phyloP scores from a whole-genome alignment of 2,113 vertebrate species.

The Microcebus tavaratra region DNA sequence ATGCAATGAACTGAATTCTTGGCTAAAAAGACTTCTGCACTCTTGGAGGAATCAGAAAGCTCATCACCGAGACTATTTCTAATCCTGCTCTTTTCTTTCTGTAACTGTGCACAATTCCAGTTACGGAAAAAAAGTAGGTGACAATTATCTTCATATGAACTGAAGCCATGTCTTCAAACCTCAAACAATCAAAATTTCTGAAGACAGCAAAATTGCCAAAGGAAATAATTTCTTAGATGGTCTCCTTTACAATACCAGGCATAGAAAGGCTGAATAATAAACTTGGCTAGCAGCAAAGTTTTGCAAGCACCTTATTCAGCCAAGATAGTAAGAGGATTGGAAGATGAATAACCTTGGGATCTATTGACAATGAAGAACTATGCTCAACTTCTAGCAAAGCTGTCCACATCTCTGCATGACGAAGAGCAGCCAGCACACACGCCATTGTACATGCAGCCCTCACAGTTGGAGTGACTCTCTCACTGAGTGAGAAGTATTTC shows the following conservation, averaged over 20 bases:
- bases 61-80: conserved; percentile 67
- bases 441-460: conserved; percentile 66
- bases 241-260: conserved; percentile 72
- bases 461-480: conserved; percentile 57
- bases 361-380: conserved; percentile 81
- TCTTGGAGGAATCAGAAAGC: conserved; percentile 61
- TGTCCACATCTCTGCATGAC: conserved; percentile 77
- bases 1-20: conserved; percentile 80
- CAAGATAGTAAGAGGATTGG: conserved; percentile 64
- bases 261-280: conserved; percentile 74
- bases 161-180: conserved; percentile 73
- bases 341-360: conserved; percentile 77
- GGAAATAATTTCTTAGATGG: conserved; percentile 79
- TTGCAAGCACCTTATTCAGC: conserved; percentile 76
- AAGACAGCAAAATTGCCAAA: conserved; percentile 73
- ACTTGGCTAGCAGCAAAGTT: conserved; percentile 80
- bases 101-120: conserved; percentile 67
- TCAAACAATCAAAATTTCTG: conserved; percentile 80
- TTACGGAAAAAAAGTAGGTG: conserved; percentile 64
- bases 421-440: conserved; percentile 77
- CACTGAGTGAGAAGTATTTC: conserved; percentile 75
- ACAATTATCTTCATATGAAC: conserved; percentile 77
- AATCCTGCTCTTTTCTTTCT: conserved; percentile 70
- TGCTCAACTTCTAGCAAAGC: conserved; percentile 77
- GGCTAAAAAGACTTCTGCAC: conserved; percentile 82